Conservation (phyloP, 2,797 vertebrate genomes). For the Xenops minutus region DNA sequence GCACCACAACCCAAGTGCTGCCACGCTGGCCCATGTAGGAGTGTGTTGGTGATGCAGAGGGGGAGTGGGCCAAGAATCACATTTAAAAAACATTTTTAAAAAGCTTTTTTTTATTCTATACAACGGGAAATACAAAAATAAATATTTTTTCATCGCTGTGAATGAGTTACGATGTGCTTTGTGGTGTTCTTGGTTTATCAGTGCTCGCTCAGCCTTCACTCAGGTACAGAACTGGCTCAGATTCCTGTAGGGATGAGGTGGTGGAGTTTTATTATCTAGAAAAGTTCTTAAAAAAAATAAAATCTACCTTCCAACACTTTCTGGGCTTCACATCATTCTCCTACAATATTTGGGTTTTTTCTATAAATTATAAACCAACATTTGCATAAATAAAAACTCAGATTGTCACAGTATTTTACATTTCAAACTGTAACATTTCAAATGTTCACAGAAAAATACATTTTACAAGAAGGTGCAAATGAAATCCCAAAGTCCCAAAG, state of each 20-base stretch:
- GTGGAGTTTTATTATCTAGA: background rate
- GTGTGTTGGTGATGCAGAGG: background rate
- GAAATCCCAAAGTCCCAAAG: background rate
- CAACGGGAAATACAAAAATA: background rate
- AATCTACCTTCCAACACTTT: background rate
- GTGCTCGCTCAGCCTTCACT: background rate
- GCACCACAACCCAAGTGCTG: background rate
- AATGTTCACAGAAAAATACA: background rate
- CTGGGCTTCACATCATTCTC: background rate
- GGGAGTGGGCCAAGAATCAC: background rate
- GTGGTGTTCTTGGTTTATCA: background rate
- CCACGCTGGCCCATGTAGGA: rapidly evolving
- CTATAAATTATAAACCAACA: conserved; percentile 53
- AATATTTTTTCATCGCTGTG: background rate
- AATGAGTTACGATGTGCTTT: background rate
- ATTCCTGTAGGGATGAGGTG: background rate
- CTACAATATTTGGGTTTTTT: background rate
- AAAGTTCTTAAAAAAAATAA: background rate
- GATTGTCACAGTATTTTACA: background rate
- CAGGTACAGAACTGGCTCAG: background rate
- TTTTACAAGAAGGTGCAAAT: conserved; percentile 2
- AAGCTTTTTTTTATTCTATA: background rate
- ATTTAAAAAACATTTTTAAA: background rate
- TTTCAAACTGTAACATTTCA: background rate
- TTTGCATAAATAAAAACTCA: conserved; percentile 36